Percentiles rank a stretch among this genome's conserved stretches.
Evolutionary conservation across 2,797 vertebrate species (phyloP).

Genomic region (Lagorchestes hirsutus): DNA sequence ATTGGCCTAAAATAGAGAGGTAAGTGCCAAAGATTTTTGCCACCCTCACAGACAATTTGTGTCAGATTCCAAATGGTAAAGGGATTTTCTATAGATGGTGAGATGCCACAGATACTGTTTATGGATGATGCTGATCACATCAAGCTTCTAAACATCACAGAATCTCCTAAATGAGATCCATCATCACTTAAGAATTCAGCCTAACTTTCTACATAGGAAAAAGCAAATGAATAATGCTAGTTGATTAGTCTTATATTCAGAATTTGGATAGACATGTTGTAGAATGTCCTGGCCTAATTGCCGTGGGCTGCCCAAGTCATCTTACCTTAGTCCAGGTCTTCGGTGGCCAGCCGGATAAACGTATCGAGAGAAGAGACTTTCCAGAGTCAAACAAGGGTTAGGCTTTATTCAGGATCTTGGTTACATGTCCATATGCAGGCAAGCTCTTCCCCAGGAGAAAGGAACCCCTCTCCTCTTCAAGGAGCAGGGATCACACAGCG

Average conservation of each 20-base stretch:
- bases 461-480: too few species aligned
- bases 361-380: too few species aligned
- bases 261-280: background rate
- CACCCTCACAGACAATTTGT: background rate
- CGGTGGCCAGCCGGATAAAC: too few species aligned
- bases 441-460: too few species aligned
- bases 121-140: background rate
- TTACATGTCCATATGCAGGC: too few species aligned
- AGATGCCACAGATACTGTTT: background rate
- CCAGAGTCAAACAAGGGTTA: too few species aligned
- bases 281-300: too few species aligned
- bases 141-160: background rate
- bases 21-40: background rate
- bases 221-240: background rate
- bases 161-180: background rate
- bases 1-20: background rate
- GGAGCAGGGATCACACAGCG: too few species aligned
- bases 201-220: background rate
- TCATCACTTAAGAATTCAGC: background rate
- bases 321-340: too few species aligned
- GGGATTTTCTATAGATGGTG: background rate
- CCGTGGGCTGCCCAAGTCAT: too few species aligned
- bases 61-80: background rate
- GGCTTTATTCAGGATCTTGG: too few species aligned
- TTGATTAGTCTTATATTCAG: background rate